Percentiles rank a stretch among this genome's conserved stretches.
phyloP scores from a whole-genome alignment of 2,797 vertebrate genomes.

The Erithacus rubecula region DNA sequence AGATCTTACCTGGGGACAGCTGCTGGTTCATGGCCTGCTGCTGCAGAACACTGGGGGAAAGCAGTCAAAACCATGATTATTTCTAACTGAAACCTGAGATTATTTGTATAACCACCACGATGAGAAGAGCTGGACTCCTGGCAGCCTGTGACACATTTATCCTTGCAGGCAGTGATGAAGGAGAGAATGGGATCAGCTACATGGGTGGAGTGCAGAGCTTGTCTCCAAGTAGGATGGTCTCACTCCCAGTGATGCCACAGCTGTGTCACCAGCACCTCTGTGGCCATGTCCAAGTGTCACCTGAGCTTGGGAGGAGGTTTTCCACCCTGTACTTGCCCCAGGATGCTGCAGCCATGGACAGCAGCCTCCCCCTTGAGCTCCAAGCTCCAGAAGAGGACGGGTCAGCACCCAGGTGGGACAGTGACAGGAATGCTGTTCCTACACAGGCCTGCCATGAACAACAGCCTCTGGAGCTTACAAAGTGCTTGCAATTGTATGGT shows the following conservation, averaged over 20 bases:
- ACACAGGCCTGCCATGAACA: not conserved
- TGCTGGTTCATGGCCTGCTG: not conserved
- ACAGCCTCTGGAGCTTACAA: not conserved
- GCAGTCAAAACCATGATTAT: not conserved
- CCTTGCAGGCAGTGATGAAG: not conserved
- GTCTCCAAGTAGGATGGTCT: not conserved
- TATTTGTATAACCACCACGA: not conserved
- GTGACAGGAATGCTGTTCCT: not conserved
- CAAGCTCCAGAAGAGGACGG: not conserved
- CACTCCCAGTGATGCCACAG: fast-evolving
- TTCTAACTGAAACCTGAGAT: not conserved
- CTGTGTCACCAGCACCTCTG: not conserved
- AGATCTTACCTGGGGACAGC: not conserved
- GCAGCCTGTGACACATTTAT: not conserved
- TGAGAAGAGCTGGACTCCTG: not conserved
- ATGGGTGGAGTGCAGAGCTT: fast-evolving
- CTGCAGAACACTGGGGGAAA: not conserved
- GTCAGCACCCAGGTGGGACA: fast-evolving
- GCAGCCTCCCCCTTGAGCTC: fast-evolving
- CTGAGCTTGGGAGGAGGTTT: not conserved
- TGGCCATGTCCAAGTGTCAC: not conserved
- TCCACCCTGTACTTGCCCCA: not conserved
- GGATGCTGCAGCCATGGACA: not conserved
- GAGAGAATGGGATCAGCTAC: not conserved
- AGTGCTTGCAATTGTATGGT: not conserved